phyloP scores from a whole-genome alignment of 2,797 vertebrate species.

The Sparus aurata region DNA sequence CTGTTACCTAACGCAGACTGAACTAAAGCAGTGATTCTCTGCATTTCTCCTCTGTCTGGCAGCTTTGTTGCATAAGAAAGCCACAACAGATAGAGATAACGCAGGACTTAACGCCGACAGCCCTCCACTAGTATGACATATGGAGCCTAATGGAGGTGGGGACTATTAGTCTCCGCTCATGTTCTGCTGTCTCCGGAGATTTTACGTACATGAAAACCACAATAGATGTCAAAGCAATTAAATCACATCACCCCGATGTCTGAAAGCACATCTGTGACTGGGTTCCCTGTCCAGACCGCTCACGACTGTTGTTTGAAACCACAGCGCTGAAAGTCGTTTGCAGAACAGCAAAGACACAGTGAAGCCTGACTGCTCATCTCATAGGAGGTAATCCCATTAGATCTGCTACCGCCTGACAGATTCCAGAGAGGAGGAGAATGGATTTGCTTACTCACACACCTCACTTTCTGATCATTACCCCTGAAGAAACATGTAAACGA shows the following conservation, averaged over 20 bases:
- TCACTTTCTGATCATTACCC: not conserved
- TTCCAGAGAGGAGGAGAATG: not conserved
- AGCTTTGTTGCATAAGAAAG: not conserved
- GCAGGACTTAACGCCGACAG: conserved; percentile 7
- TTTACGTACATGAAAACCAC: not conserved
- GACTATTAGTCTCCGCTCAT: conserved; percentile 5
- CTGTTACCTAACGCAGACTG: not conserved
- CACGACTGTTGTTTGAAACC: not conserved
- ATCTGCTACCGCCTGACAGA: not conserved
- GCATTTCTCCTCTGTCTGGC: not conserved
- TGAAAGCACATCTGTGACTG: not conserved
- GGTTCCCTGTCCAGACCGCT: not conserved
- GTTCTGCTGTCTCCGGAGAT: conserved; percentile 8
- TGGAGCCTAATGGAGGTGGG: not conserved
- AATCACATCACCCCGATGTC: not conserved
- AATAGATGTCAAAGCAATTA: not conserved
- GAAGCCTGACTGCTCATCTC: conserved; percentile 13
- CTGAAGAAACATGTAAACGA: not conserved
- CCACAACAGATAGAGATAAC: conserved; percentile 17
- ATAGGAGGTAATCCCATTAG: conserved; percentile 14
- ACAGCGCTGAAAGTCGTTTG: conserved; percentile 10
- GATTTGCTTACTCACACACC: conserved; percentile 6
- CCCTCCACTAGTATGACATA: not conserved
- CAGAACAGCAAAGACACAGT: conserved; percentile 1
- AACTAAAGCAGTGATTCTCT: not conserved